Percentiles rank a stretch among this genome's conserved stretches.
Evolutionary conservation across 2,797 vertebrate genomes (phyloP).

Genomic region (Dermochelys coriacea): DNA sequence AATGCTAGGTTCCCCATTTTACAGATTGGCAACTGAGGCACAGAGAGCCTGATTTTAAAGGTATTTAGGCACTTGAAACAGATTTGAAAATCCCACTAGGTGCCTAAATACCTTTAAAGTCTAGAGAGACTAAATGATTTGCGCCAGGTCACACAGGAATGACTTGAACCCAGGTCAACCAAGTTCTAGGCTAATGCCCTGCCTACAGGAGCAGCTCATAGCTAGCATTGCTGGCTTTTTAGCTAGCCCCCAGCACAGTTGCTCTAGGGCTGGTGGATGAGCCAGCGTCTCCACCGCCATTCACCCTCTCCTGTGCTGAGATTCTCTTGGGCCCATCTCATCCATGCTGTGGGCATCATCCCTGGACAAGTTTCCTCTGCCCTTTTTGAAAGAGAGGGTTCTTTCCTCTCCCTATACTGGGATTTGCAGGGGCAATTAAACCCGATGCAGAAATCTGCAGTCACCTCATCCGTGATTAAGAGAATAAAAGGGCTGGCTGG

Average conservation of each 20-base stretch:
- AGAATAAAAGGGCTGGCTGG: conserved; percentile 53
- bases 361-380: accelerated
- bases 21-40: background rate
- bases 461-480: conserved; percentile 61
- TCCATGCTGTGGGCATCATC: accelerated
- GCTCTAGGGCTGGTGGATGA: accelerated
- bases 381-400: background rate
- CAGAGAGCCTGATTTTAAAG: background rate
- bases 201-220: background rate
- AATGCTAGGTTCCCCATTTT: background rate
- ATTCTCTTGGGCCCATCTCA: background rate
- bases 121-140: background rate
- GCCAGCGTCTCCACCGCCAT: background rate
- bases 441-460: background rate
- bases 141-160: background rate
- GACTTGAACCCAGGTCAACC: background rate
- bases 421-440: conserved; percentile 18
- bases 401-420: background rate
- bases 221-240: background rate
- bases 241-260: accelerated
- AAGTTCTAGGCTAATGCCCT: background rate
- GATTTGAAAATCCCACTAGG: background rate
- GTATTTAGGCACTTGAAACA: background rate
- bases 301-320: background rate
- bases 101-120: background rate